Conservation (phyloP, 2,113 vertebrate species). For the Fukomys damarensis region DNA sequence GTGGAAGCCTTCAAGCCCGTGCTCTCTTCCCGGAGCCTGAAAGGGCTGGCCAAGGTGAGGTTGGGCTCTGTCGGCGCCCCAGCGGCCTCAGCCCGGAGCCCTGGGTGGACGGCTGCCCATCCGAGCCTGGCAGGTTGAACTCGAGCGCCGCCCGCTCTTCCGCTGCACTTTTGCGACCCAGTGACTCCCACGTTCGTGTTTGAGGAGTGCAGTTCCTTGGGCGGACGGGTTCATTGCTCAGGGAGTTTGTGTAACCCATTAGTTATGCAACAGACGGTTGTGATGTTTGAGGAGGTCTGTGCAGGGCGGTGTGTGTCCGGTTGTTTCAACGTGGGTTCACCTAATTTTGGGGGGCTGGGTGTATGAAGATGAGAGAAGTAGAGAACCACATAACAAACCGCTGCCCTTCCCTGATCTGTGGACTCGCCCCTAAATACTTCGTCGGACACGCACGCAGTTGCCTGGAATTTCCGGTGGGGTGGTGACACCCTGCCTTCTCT, state of each 20-base stretch:
- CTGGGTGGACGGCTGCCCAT: not conserved
- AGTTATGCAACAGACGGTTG: not conserved
- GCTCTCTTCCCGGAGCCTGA: conserved; percentile 85
- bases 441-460: not conserved
- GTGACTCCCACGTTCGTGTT: fast-evolving
- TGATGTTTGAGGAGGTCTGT: not conserved
- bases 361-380: not conserved
- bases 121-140: not conserved
- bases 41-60: conserved; percentile 90
- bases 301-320: not conserved
- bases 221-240: not conserved
- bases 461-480: not conserved
- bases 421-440: not conserved
- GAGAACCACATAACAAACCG: not conserved
- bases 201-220: fast-evolving
- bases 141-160: not conserved
- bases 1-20: conserved; percentile 92
- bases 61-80: not conserved
- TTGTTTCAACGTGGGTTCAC: not conserved
- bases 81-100: not conserved
- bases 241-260: not conserved
- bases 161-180: not conserved
- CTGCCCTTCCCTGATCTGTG: not conserved
- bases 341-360: too few species aligned
- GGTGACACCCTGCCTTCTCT: not conserved